Evolutionary conservation across 2,113 vertebrate genomes (phyloP).

Genomic region (Agelaius phoeniceus): DNA sequence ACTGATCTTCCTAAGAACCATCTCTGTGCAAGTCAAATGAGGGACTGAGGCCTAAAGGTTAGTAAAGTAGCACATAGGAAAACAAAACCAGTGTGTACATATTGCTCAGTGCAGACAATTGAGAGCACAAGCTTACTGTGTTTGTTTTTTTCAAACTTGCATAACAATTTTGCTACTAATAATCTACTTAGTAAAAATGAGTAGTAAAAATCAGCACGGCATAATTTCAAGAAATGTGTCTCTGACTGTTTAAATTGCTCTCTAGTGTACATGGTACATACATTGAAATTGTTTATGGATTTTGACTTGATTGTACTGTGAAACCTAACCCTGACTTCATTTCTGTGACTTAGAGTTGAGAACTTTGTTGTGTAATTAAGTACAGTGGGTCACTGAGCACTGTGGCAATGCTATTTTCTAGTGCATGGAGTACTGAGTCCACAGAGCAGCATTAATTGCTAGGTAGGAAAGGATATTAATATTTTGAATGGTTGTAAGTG

Average conservation of each 20-base stretch:
- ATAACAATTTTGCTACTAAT: not conserved
- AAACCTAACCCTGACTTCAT: not conserved
- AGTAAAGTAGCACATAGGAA: not conserved
- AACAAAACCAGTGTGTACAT: not conserved
- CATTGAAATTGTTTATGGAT: not conserved
- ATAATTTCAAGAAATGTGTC: not conserved
- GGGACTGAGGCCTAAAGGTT: not conserved
- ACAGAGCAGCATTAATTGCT: slow-evolving; percentile 41
- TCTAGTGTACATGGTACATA: not conserved
- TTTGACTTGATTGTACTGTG: slow-evolving; percentile 8
- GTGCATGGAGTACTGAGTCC: not conserved
- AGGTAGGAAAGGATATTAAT: slow-evolving; percentile 48
- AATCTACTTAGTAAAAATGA: not conserved
- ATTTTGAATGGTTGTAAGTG: slow-evolving; percentile 56
- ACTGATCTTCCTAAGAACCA: not conserved
- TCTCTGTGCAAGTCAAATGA: not conserved
- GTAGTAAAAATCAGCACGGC: not conserved
- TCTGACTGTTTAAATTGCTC: not conserved
- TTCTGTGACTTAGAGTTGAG: not conserved
- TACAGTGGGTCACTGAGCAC: not conserved
- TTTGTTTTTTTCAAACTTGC: not conserved
- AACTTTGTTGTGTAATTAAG: slow-evolving; percentile 53
- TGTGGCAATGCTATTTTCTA: not conserved
- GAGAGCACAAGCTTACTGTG: not conserved
- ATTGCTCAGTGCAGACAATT: not conserved